Percentiles rank a stretch among this genome's conserved stretches.
Conservation (phyloP, 2,888 invertebrate species). For the Prosopocoilus inquinatus region DNA sequence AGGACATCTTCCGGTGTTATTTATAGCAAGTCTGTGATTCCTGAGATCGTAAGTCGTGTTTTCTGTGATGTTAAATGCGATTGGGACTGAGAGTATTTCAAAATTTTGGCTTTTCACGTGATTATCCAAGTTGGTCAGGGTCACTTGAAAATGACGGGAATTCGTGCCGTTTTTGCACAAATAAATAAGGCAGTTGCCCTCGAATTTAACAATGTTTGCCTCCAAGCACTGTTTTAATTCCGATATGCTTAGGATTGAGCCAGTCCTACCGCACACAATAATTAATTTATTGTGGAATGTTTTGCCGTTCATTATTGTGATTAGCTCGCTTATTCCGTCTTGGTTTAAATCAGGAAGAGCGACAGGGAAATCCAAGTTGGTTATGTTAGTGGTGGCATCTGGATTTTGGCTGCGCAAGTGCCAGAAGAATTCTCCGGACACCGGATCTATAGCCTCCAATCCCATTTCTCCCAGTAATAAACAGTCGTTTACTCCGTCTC, state of each 20-base stretch:
- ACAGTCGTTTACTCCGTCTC: constrained; percentile 71
- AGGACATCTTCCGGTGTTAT: constrained; percentile 72
- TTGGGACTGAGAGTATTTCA: constrained; percentile 26
- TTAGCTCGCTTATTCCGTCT: constrained; percentile 68
- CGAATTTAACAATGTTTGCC: constrained; percentile 58
- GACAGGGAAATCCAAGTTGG: constrained; percentile 56
- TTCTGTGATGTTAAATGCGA: constrained; percentile 20
- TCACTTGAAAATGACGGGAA: constrained; percentile 11
- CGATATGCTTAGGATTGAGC: constrained; percentile 64
- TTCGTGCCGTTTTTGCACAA: constrained; percentile 59
- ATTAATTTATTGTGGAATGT: constrained; percentile 61
- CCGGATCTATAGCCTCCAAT: constrained; percentile 60
- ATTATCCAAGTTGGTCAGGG: constrained; percentile 13
- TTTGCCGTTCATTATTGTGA: constrained; percentile 55
- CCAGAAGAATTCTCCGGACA: constrained; percentile 62
- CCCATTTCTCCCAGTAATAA: constrained; percentile 72
- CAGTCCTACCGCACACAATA: constrained; percentile 69
- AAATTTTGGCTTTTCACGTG: constrained; percentile 17
- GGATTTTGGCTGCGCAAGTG: constrained; percentile 58
- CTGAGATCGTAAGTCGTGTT: constrained; percentile 60
- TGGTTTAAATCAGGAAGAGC: constrained; percentile 70
- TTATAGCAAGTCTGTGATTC: constrained; percentile 64
- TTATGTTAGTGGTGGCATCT: constrained; percentile 53
- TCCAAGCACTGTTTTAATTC: constrained; percentile 59
- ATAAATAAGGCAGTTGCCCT: constrained; percentile 46